Conservation (phyloP, 2,113 vertebrate genomes). For the Stegostoma tigrinum region DNA sequence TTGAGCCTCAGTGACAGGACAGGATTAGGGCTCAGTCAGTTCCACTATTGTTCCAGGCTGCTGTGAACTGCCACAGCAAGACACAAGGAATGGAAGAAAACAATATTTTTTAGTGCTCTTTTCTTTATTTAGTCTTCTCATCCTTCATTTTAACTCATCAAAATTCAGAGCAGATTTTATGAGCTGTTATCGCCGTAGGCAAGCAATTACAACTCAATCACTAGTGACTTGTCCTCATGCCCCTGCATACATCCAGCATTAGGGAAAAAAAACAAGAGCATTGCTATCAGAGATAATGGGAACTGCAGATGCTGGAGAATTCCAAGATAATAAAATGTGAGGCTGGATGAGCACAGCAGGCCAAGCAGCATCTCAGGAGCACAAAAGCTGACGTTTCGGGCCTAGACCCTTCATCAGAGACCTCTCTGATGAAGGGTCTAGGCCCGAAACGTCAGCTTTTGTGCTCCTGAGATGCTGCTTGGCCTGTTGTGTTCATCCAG, state of each 20-base stretch:
- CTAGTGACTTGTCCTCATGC: slow-evolving; percentile 53
- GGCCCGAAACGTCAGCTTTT: no score
- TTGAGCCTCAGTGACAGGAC: neutral
- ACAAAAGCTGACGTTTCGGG: no score
- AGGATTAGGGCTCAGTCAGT: neutral
- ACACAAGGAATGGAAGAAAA: neutral
- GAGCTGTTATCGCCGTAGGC: slow-evolving; percentile 64
- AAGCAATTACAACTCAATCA: slow-evolving; percentile 67
- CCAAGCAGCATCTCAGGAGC: no score
- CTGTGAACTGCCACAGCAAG: slow-evolving; percentile 40
- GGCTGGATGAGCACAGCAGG: no score
- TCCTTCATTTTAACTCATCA: slow-evolving; percentile 55
- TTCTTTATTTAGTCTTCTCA: slow-evolving; percentile 40
- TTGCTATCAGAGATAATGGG: no score
- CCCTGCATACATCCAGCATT: slow-evolving; percentile 48
- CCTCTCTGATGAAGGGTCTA: no score
- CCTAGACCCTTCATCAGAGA: no score
- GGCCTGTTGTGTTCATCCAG: no score
- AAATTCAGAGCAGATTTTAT: slow-evolving; percentile 61
- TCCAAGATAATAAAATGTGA: no score
- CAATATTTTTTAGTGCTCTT: slow-evolving; percentile 38
- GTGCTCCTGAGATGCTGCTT: no score
- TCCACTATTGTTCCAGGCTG: neutral
- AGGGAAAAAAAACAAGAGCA: slow-evolving; percentile 56
- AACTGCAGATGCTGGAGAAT: no score